Percentiles rank a stretch among this genome's conserved stretches.
Conservation (phyloP, 23 tunicate genomes). For the Clavelina lepadiformis region DNA sequence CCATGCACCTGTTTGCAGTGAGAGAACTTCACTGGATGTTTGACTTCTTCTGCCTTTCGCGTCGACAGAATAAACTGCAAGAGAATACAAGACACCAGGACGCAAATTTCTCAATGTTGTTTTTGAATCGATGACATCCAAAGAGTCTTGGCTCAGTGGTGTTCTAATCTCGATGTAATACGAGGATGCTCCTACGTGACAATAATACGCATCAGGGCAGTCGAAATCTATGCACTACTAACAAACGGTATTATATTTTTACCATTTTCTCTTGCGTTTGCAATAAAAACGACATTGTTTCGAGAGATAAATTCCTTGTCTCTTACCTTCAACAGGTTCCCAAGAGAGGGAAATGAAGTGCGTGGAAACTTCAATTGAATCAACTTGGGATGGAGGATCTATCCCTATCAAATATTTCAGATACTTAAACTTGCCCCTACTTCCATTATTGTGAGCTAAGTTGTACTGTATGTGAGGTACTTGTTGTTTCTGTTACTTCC, state of each 20-base stretch:
- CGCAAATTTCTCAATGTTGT: constrained; percentile 8
- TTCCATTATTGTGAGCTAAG: too few relatives aligned
- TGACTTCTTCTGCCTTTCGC: constrained; percentile 23
- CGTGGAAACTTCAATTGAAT: constrained; percentile 16
- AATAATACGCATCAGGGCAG: too few relatives aligned
- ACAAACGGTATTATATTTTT: too few relatives aligned
- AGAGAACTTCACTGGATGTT: constrained; percentile 2
- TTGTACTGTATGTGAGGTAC: too few relatives aligned
- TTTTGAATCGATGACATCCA: neutral
- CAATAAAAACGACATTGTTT: too few relatives aligned
- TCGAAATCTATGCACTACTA: too few relatives aligned
- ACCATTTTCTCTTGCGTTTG: too few relatives aligned
- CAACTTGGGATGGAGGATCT: constrained; percentile 18
- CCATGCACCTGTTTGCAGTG: constrained; percentile 16
- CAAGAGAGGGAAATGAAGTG: constrained; percentile 25
- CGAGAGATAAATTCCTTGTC: too few relatives aligned
- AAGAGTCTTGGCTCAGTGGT: neutral
- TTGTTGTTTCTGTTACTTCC: constrained; percentile 26
- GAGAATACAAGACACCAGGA: constrained; percentile 35
- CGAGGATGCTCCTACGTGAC: too few relatives aligned
- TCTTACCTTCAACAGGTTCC: constrained; percentile 45
- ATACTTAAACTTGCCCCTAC: too few relatives aligned
- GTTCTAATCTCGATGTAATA: constrained; percentile 12
- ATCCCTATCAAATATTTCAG: too few relatives aligned
- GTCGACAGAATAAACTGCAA: constrained; percentile 36